Conservation (phyloP, 2,888 invertebrate species). For the Zygothrica quintamaculata region DNA sequence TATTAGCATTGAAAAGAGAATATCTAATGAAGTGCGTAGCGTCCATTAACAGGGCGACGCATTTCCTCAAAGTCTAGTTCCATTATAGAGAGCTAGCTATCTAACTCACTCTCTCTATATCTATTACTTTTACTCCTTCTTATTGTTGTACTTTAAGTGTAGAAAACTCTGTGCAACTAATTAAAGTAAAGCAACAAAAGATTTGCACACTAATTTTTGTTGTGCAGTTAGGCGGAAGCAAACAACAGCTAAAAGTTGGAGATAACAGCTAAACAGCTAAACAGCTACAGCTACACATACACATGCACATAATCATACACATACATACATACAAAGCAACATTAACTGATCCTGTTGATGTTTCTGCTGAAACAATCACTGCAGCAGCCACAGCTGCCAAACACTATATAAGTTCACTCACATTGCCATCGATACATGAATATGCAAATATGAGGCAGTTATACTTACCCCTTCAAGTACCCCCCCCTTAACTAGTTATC, state of each 20-base stretch:
- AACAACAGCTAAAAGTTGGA: constrained; percentile 20
- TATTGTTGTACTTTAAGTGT: constrained; percentile 17
- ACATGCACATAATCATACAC: constrained; percentile 28
- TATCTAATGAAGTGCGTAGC: constrained; percentile 76
- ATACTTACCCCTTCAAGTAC: constrained; percentile 28
- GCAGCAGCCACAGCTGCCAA: constrained; percentile 21
- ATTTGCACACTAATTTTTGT: constrained; percentile 67
- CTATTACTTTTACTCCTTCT: background rate
- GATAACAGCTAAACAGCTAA: constrained; percentile 22
- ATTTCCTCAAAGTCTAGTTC: constrained; percentile 77
- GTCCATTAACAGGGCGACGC: constrained; percentile 75
- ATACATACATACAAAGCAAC: constrained; percentile 2
- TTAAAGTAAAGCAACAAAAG: constrained; percentile 72
- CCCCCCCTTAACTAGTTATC: background rate
- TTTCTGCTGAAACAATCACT: too few relatives aligned
- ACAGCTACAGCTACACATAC: constrained; percentile 1
- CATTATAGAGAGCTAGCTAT: constrained; percentile 53
- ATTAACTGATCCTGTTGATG: constrained; percentile 32
- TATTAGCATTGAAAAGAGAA: constrained; percentile 78
- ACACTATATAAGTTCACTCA: background rate
- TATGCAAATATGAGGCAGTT: constrained; percentile 76
- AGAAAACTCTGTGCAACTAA: constrained; percentile 68
- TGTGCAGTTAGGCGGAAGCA: constrained; percentile 70
- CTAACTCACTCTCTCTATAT: constrained; percentile 13
- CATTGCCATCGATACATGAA: constrained; percentile 63